Percentiles rank a stretch among this genome's conserved stretches.
These are phyloP conservation scores for Epinephelus lanceolatus DNA, from an alignment of 2,113 vertebrate genomes.

Conservation along the genomic window DNA sequence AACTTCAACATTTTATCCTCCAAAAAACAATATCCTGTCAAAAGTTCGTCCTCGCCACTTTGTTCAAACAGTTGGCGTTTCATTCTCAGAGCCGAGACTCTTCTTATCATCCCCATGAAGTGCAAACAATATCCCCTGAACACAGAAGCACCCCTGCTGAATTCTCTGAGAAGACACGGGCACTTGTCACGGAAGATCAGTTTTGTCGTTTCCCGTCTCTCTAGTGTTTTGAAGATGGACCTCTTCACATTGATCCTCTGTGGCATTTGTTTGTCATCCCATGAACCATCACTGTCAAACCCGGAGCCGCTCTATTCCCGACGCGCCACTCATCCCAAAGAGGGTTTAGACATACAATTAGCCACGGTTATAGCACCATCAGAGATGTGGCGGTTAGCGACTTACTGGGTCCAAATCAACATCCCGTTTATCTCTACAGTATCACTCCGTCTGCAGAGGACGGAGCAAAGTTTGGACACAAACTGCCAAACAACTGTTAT, in stretches of 20 bases:
- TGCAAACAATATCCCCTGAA: constrained; percentile 62
- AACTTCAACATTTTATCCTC: neutral
- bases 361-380: constrained; percentile 72
- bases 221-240: constrained; percentile 70
- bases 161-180: constrained; percentile 63
- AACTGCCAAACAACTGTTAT: constrained; percentile 51
- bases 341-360: constrained; percentile 83
- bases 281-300: constrained; percentile 82
- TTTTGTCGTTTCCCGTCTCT: constrained; percentile 66
- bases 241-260: constrained; percentile 79
- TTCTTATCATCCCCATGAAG: constrained; percentile 30
- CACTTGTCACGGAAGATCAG: constrained; percentile 69
- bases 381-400: constrained; percentile 47
- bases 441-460: constrained; percentile 10
- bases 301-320: constrained; percentile 67
- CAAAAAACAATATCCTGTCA: constrained; percentile 7
- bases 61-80: neutral
- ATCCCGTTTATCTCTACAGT: neutral
- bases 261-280: constrained; percentile 82
- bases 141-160: constrained; percentile 55
- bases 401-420: constrained; percentile 25
- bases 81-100: constrained; percentile 13
- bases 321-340: constrained; percentile 69
- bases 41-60: constrained; percentile 23
- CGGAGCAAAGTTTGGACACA: constrained; percentile 40